phyloP scores from a whole-genome alignment of 2,888 invertebrate genomes.

The Platycheirus rosarum region DNA sequence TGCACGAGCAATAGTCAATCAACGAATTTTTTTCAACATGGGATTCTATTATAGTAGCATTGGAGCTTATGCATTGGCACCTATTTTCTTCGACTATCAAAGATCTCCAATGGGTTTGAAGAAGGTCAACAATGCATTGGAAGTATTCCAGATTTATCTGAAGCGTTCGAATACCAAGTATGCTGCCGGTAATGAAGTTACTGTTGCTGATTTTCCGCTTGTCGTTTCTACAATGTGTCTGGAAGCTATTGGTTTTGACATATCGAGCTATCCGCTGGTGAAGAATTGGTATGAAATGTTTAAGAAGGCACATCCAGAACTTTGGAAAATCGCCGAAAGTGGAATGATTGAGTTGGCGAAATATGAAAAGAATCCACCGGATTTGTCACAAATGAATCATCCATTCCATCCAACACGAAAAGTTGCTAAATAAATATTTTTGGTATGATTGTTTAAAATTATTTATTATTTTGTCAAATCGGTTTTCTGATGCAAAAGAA shows the following conservation, averaged over 20 bases:
- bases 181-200: conserved; percentile 87
- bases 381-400: conserved; percentile 87
- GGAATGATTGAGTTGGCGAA: conserved; percentile 88
- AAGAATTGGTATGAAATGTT: conserved; percentile 88
- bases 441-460: neutral
- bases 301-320: conserved; percentile 86
- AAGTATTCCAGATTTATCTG: conserved; percentile 87
- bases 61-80: conserved; percentile 84
- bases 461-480: too few species aligned
- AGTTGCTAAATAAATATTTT: conserved; percentile 29
- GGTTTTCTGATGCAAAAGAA: too few species aligned
- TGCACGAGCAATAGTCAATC: conserved; percentile 89
- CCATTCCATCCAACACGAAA: conserved; percentile 89
- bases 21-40: conserved; percentile 90
- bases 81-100: conserved; percentile 90
- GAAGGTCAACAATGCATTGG: conserved; percentile 87
- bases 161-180: conserved; percentile 85
- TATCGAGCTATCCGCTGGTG: conserved; percentile 85
- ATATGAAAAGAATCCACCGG: conserved; percentile 89
- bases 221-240: conserved; percentile 88
- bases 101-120: conserved; percentile 87
- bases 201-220: conserved; percentile 90
- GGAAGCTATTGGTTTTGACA: conserved; percentile 88
- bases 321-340: conserved; percentile 88
- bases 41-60: conserved; percentile 89